Percentiles rank a stretch among this genome's conserved stretches.
Evolutionary conservation across 2,888 invertebrate genomes (phyloP).

Genomic region (Scrobipalpa costella): DNA sequence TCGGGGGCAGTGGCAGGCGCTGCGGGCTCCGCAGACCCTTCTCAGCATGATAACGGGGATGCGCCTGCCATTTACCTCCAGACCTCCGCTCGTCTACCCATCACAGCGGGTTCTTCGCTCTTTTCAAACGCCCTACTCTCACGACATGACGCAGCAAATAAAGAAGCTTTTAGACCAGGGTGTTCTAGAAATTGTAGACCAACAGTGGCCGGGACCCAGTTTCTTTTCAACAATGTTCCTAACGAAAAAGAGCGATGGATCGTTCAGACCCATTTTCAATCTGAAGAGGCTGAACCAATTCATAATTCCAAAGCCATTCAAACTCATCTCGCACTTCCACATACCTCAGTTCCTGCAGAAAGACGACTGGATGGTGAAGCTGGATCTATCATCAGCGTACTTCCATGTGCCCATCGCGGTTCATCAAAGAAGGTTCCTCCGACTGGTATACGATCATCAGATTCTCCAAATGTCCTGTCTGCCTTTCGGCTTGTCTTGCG

Average conservation of each 20-base stretch:
- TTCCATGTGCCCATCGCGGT: constrained; percentile 32
- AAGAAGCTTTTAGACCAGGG: background rate
- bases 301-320: constrained; percentile 24
- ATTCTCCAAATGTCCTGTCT: constrained; percentile 40
- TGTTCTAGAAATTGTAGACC: background rate
- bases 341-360: constrained; percentile 33
- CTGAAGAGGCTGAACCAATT: constrained; percentile 34
- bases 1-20: constrained; percentile 30
- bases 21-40: constrained; percentile 29
- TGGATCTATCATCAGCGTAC: constrained; percentile 33
- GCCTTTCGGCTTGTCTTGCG: constrained; percentile 39
- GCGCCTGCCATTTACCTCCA: constrained; percentile 31
- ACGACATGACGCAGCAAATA: constrained; percentile 10
- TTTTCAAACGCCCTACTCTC: background rate
- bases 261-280: constrained; percentile 36
- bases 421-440: constrained; percentile 35
- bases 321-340: constrained; percentile 24
- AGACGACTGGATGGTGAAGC: constrained; percentile 35
- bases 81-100: constrained; percentile 18
- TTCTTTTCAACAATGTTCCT: constrained; percentile 31
- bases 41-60: constrained; percentile 29
- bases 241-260: constrained; percentile 28
- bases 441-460: constrained; percentile 34
- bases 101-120: constrained; percentile 6
- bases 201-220: constrained; percentile 21